Percentiles rank a stretch among this genome's conserved stretches.
Conservation (phyloP, 2,888 invertebrate species). For the Drosophila paramelanica region DNA sequence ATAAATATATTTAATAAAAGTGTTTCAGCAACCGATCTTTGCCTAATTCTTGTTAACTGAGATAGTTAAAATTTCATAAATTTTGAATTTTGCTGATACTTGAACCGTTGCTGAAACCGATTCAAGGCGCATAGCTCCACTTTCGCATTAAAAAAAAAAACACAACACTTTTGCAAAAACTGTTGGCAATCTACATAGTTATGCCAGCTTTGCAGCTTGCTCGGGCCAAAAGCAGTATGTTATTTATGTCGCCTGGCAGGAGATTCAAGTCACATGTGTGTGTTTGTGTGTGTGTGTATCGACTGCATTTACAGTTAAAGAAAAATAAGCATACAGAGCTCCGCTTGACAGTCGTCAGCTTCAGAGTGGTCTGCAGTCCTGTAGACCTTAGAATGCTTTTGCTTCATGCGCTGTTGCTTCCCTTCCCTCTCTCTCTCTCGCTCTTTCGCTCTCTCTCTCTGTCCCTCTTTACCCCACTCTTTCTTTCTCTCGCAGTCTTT, state of each 20-base stretch:
- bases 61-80: too few species aligned
- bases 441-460: too few species aligned
- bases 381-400: slow-evolving; percentile 11
- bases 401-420: slow-evolving; percentile 19
- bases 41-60: too few species aligned
- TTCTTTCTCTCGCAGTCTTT: background rate
- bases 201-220: slow-evolving; percentile 8
- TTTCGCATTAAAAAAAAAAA: slow-evolving; percentile 4
- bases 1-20: background rate
- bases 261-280: background rate
- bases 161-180: background rate
- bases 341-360: slow-evolving; percentile 51
- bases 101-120: background rate
- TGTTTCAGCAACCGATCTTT: too few species aligned
- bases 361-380: slow-evolving; percentile 5
- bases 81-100: background rate
- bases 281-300: slow-evolving; percentile 16
- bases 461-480: background rate
- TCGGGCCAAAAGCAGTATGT: slow-evolving; percentile 21
- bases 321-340: slow-evolving; percentile 64
- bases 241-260: slow-evolving; percentile 52
- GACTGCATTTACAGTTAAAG: slow-evolving; percentile 59
- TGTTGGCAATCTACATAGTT: background rate
- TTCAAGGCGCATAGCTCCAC: background rate
- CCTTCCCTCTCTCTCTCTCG: background rate